Conservation (phyloP, 2,888 invertebrate genomes). For the Brenthis ino region DNA sequence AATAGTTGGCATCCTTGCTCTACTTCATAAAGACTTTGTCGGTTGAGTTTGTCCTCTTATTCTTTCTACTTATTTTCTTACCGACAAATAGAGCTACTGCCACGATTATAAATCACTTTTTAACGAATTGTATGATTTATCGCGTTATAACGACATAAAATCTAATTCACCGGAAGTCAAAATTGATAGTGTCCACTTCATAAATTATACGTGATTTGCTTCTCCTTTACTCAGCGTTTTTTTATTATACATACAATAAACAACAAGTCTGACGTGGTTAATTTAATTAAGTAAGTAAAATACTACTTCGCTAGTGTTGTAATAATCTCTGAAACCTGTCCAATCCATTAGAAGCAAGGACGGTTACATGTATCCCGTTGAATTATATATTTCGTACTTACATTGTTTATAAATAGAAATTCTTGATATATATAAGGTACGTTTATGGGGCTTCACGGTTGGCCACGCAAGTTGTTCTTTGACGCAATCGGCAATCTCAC, state of each 20-base stretch:
- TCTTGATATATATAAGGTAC: conserved; percentile 34
- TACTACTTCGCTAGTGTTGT: not conserved
- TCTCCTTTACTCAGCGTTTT: too few species aligned
- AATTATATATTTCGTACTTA: conserved; percentile 37
- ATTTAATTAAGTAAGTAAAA: not conserved
- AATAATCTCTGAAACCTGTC: conserved; percentile 27
- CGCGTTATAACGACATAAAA: too few species aligned
- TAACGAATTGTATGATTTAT: too few species aligned
- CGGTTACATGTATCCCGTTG: conserved; percentile 32
- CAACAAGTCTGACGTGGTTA: not conserved
- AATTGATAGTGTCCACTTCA: too few species aligned
- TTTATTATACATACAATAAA: too few species aligned
- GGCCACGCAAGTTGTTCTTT: conserved; percentile 55
- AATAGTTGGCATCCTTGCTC: conserved; percentile 2
- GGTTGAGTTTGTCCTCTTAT: not conserved
- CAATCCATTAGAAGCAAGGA: conserved; percentile 22
- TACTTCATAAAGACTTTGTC: not conserved
- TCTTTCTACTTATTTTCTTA: not conserved
- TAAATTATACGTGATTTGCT: too few species aligned
- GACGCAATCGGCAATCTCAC: conserved; percentile 57
- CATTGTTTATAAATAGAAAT: conserved; percentile 55
- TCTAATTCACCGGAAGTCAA: too few species aligned
- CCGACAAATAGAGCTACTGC: too few species aligned
- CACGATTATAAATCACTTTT: too few species aligned
- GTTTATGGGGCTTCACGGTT: conserved; percentile 64